Base-by-base conservation (phyloP, 2,113 vertebrate species). In the Psophia crepitans region DNA sequence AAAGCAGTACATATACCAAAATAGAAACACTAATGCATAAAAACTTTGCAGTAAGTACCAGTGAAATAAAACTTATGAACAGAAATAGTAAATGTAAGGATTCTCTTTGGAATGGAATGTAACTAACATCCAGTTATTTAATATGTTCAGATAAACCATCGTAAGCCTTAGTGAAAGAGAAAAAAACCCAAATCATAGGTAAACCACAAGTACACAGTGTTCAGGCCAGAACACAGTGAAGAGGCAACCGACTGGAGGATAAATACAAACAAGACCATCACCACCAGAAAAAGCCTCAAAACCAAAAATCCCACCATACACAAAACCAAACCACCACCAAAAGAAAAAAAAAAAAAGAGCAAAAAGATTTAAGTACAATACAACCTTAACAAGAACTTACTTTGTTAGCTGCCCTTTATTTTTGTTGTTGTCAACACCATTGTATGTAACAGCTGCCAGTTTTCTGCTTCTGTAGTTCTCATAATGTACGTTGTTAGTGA, bases 391-490 rank as follows among this genome's bases (percentile, higher is more conserved):
- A 76, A 43, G 24, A 49, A 98, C 99, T 98, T 98, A 99, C 99
- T 99, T 99, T 84, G 99, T 99, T 97, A 99, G 98, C 76, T 99
- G 99, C 57, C 99, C 99, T 98, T 99, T 99, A 87, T 97, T 98
- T 97, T 99, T 99, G 98, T 99, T 99, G 98, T 99, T 99, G 97
- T 99, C 99, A 63, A 99, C 98, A 53, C 99, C 99, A 3, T 99
- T 99, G 91, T 99, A 99, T 84, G 99, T 99, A 97, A 99, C 99
- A 39, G 99, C 99, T 14, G 99, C 99, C 91, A 99, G 98, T 92
- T 99, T 99, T 98, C 99, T 98, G 98, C 99, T 99, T 95, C 99
- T 98, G 97, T 99, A 99, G 98, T 99, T 99, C 97, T 99, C 99
- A 80, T 99, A 99, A 97, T 99, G 99, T 89, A 99, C 99, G n/a